phyloP scores from a whole-genome alignment of 1,140 invertebrate species.

The Lepidurus arcticus region DNA sequence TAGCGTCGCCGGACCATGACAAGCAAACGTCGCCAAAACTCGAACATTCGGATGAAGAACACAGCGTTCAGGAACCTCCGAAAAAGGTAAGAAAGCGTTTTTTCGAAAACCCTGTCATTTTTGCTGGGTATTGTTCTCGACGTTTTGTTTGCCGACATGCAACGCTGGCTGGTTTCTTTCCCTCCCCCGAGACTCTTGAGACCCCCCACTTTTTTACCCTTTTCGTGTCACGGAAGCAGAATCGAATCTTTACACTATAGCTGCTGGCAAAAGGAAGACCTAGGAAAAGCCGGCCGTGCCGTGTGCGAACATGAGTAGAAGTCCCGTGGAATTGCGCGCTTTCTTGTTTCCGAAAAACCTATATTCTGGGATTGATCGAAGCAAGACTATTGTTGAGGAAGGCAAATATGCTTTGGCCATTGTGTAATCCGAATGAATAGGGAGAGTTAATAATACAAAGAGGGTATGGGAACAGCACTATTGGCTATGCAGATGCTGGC shows the following conservation, averaged over 20 bases:
- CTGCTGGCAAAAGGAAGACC: neutral
- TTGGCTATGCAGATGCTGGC: conserved; percentile 1
- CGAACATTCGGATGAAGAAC: neutral
- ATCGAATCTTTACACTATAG: neutral
- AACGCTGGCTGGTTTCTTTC: conserved; percentile 3
- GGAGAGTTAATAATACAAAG: neutral
- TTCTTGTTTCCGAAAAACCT: neutral
- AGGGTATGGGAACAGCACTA: neutral
- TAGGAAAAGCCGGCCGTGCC: neutral
- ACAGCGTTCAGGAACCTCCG: neutral
- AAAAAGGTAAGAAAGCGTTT: neutral
- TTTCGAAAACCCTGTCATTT: neutral
- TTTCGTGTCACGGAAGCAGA: neutral
- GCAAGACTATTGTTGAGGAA: neutral
- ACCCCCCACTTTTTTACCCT: neutral
- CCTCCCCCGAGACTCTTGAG: neutral
- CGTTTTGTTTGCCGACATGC: conserved; percentile 14
- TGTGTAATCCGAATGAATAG: conserved; percentile 1
- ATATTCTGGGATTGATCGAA: neutral
- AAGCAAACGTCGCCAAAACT: neutral
- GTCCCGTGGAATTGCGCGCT: neutral
- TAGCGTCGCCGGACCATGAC: neutral
- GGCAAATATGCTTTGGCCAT: neutral
- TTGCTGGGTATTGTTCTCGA: neutral
- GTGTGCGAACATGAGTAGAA: neutral